A percentile compares a stretch with the other conserved stretches of the same genome.
phyloP scores from a whole-genome alignment of 2,888 invertebrate genomes.

The Teinopalpus imperialis region DNA sequence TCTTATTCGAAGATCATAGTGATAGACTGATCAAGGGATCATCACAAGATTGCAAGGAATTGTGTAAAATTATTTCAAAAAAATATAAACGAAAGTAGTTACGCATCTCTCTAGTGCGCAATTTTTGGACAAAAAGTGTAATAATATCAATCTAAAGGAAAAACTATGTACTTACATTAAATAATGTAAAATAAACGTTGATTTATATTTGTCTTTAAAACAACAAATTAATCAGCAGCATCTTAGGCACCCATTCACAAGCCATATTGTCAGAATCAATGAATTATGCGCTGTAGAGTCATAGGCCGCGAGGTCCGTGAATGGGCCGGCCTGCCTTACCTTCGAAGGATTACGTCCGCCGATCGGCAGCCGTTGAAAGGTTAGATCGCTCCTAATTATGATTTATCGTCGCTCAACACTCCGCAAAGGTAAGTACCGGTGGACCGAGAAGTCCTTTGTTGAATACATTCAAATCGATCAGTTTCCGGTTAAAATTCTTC shows the following conservation, averaged over 20 bases:
- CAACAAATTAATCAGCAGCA: slow-evolving; percentile 23
- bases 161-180: too few species aligned
- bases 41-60: too few species aligned
- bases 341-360: slow-evolving; percentile 50
- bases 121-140: too few species aligned
- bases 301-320: slow-evolving; percentile 43
- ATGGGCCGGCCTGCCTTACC: slow-evolving; percentile 26
- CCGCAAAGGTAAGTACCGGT: slow-evolving; percentile 22
- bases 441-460: slow-evolving; percentile 20
- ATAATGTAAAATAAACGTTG: too few species aligned
- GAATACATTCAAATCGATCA: slow-evolving; percentile 1
- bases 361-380: slow-evolving; percentile 73
- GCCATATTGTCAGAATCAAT: slow-evolving; percentile 45
- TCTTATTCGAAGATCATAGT: too few species aligned
- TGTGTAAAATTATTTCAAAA: too few species aligned
- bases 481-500: slow-evolving; percentile 13
- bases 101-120: too few species aligned
- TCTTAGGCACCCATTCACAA: slow-evolving; percentile 26
- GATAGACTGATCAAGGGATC: too few species aligned
- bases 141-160: too few species aligned
- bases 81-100: too few species aligned
- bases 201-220: too few species aligned
- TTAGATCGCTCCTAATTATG: slow-evolving; percentile 67
- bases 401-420: slow-evolving; percentile 50
- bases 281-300: slow-evolving; percentile 48